These are phyloP conservation scores for Hydrolagus colliei DNA, from an alignment of 2,797 vertebrate genomes.

Conservation along the genomic window DNA sequence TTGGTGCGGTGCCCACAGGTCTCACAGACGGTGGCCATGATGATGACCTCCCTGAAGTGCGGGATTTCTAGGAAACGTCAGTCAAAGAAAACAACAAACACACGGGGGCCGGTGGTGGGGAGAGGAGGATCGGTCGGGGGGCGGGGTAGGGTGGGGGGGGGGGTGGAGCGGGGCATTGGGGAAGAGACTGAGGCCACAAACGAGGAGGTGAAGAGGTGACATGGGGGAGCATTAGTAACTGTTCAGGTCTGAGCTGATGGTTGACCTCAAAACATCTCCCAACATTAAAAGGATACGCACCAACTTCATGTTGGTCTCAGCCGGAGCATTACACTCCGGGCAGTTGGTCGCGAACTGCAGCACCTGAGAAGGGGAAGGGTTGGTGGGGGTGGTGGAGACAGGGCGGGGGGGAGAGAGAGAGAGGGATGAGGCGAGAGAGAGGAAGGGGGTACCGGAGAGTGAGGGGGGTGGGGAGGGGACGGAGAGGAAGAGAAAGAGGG, in stretches of 20 bases:
- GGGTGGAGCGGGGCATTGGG: too few relatives aligned
- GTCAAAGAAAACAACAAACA: slow-evolving; percentile 53
- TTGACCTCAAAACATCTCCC: background rate
- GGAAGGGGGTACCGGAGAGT: too few relatives aligned
- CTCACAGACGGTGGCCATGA: slow-evolving; percentile 94
- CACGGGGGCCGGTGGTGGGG: background rate
- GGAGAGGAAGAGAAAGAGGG: background rate
- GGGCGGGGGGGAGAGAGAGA: too few relatives aligned
- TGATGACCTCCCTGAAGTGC: slow-evolving; percentile 93
- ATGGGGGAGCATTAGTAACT: too few relatives aligned
- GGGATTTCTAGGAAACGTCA: slow-evolving; percentile 68
- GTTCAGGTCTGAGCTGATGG: too few relatives aligned
- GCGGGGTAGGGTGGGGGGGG: too few relatives aligned
- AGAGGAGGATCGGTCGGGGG: background rate
- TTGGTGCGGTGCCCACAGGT: slow-evolving; percentile 87
- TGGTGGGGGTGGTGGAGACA: background rate
- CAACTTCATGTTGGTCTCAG: slow-evolving; percentile 93
- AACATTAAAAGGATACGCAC: slow-evolving; percentile 70
- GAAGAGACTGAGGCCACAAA: too few relatives aligned
- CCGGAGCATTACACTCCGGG: slow-evolving; percentile 79
- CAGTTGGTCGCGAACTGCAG: slow-evolving; percentile 86
- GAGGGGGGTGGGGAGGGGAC: too few relatives aligned
- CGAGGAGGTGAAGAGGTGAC: too few relatives aligned
- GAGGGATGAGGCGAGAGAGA: too few relatives aligned
- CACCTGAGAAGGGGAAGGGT: slow-evolving; percentile 52